Base-by-base conservation (phyloP, 2,797 vertebrate genomes). In the Rachycentron canadum region DNA sequence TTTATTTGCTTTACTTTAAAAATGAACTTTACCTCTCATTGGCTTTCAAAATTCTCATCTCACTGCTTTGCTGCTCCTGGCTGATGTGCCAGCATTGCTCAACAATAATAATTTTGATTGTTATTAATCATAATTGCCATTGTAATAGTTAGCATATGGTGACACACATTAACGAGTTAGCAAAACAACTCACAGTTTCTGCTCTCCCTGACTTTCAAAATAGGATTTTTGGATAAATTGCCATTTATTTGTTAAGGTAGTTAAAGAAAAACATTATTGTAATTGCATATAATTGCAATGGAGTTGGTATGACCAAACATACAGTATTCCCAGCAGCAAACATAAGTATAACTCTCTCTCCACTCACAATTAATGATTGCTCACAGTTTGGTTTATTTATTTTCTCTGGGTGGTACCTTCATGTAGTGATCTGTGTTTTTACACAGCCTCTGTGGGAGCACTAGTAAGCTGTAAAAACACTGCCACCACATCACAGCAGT, bases 401-500 rank as follows among this genome's bases (percentile, higher is more conserved):
- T 88, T 86, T 76, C 58, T 81, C 61, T 86, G 74, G 69, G 58
- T 79, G 84, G 72, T 84, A 70, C 67, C 50, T 82, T 81, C 74
- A 78, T 76, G 68, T 79, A 72, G 68, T 55, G 72, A 86, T 81
- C 64, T 53, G 45, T 86, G 75, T 88, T 87, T 79, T 84, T 71
- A 76, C 73, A 76, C 49, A 36, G 77, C 68, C 73, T 86, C 60
- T 32, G 60, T 16, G 40, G 81, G 77, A 83, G 73, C 70, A 59
- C 67, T n/a, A 64, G 76, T 72, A 82, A 79, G 78, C 74, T 76
- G 34, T 84, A 52, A 84, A 84, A 89, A 85, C 81, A 86, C 41
- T 4, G 2, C 59, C 64, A 68, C 83, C 81, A 78, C 80, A 85
- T 83, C 84, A 72, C 70, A 86, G 49, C 62, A 52, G 21, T 62